A percentile compares a stretch with the other conserved stretches of the same genome.
Evolutionary conservation across 2,888 invertebrate genomes (phyloP).

Genomic region (Orchesella flavescens): DNA sequence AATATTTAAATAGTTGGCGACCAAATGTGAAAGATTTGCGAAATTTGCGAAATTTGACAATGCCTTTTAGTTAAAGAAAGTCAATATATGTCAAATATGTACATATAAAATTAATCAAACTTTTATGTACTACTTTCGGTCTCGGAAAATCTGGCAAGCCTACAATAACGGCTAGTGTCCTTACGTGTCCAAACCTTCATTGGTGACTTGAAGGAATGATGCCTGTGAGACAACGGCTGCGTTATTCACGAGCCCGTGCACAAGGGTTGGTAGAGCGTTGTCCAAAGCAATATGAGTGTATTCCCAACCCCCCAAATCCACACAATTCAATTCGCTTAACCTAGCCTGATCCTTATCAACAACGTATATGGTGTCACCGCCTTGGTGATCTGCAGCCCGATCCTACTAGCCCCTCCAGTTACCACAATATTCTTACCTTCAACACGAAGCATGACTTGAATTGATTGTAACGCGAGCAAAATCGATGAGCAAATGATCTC

Average conservation of each 20-base stretch:
- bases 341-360: background rate
- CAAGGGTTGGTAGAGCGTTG: slow-evolving; percentile 78
- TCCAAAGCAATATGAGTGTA: slow-evolving; percentile 81
- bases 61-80: no score
- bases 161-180: no score
- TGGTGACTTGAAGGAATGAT: slow-evolving; percentile 81
- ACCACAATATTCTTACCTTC: slow-evolving; percentile 86
- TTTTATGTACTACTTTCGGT: no score
- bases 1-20: no score
- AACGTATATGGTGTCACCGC: slow-evolving; percentile 28
- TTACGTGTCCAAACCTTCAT: slow-evolving; percentile 83
- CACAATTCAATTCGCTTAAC: slow-evolving; percentile 73
- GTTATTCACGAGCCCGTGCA: slow-evolving; percentile 92
- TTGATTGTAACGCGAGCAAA: no score
- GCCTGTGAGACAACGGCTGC: slow-evolving; percentile 84
- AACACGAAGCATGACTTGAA: slow-evolving; percentile 75
- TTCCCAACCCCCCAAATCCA: slow-evolving; percentile 85
- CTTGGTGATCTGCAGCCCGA: slow-evolving; percentile 74
- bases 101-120: no score
- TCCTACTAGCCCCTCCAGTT: slow-evolving; percentile 89
- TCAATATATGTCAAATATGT: no score
- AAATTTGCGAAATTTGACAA: no score
- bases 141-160: no score
- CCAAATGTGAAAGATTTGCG: no score
- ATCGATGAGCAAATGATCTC: no score